These are phyloP conservation scores for Schlechtendalia chinensis DNA, from an alignment of 1,140 invertebrate genomes.

Conservation along the genomic window DNA sequence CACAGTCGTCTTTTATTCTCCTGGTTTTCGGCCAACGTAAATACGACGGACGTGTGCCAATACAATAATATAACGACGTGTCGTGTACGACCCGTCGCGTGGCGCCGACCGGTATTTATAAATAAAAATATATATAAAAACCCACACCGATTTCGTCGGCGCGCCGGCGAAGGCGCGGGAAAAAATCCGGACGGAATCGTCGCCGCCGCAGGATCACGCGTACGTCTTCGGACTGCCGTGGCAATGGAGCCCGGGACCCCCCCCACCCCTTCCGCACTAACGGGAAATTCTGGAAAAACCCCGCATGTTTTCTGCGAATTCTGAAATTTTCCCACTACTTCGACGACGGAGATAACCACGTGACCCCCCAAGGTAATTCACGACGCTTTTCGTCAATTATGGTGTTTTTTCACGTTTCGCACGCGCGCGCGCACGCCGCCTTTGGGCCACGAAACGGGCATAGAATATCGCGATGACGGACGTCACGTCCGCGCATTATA, in stretches of 20 bases:
- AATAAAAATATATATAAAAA: conserved; percentile 14
- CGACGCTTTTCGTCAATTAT: too few relatives aligned
- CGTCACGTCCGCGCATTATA: conserved; percentile 34
- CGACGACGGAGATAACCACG: too few relatives aligned
- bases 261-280: too few relatives aligned
- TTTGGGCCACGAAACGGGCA: conserved; percentile 11
- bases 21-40: conserved; percentile 38
- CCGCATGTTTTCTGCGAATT: too few relatives aligned
- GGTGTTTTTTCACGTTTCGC: neutral
- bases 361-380: too few relatives aligned
- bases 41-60: conserved; percentile 37
- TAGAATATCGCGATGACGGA: conserved; percentile 17
- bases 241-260: too few relatives aligned
- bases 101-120: conserved; percentile 24
- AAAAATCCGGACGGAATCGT: neutral
- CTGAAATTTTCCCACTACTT: too few relatives aligned
- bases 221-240: too few relatives aligned
- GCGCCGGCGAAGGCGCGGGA: neutral
- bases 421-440: neutral
- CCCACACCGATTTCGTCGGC: neutral
- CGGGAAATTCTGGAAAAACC: too few relatives aligned
- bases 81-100: neutral
- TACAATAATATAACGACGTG: neutral
- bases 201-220: too few relatives aligned
- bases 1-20: neutral